Conservation (phyloP, 1,140 invertebrate genomes). For the Orius insidiosus region DNA sequence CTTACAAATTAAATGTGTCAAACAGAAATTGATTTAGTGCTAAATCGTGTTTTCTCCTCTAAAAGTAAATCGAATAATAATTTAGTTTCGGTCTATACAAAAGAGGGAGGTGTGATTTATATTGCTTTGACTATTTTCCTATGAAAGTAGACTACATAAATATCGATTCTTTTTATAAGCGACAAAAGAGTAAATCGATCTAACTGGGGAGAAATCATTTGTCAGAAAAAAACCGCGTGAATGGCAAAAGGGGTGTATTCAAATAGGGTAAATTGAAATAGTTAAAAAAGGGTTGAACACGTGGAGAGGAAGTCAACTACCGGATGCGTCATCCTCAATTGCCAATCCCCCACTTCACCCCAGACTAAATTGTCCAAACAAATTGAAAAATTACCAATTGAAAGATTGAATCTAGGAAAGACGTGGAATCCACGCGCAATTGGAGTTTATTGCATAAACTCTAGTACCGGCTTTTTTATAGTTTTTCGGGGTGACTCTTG, state of each 20-base stretch:
- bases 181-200: not conserved
- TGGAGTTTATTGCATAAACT: conserved; percentile 22
- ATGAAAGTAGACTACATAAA: not conserved
- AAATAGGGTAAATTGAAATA: not conserved
- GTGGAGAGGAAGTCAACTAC: not conserved
- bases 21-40: too few species aligned
- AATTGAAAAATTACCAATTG: conserved; percentile 22
- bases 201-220: not conserved
- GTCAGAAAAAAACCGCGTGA: too few species aligned
- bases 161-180: not conserved
- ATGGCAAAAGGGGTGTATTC: too few species aligned
- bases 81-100: not conserved
- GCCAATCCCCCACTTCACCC: conserved; percentile 8
- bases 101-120: not conserved
- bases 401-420: conserved; percentile 18
- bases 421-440: conserved; percentile 15
- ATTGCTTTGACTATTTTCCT: not conserved
- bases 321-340: conserved; percentile 10
- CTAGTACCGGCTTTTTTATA: conserved; percentile 6
- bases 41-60: too few species aligned
- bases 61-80: not conserved
- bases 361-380: conserved; percentile 16
- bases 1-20: too few species aligned
- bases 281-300: not conserved
- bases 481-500: not conserved